phyloP scores from a whole-genome alignment of 2,113 vertebrate genomes.

The Toxotes chatareus region DNA sequence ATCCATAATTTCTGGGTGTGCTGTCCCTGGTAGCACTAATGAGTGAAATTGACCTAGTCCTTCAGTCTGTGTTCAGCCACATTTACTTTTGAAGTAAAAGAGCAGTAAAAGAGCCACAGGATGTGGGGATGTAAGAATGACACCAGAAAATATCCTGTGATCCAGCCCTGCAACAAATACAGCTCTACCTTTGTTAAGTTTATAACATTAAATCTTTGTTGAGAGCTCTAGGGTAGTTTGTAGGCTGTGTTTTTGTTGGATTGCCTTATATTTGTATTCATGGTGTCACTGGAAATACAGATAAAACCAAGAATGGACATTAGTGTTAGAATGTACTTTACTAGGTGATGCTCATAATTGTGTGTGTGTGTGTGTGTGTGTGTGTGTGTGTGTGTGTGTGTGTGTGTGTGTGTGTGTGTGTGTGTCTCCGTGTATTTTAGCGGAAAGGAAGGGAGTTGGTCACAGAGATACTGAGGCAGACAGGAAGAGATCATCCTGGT shows the following conservation, averaged over 20 bases:
- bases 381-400: background rate
- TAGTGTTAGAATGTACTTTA: background rate
- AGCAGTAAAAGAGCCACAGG: background rate
- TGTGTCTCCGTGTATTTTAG: slow-evolving; percentile 46
- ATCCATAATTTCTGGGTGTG: background rate
- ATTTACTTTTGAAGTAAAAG: background rate
- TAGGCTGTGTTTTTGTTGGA: background rate
- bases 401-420: slow-evolving; percentile 7
- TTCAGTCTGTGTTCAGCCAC: background rate
- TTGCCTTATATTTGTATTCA: background rate
- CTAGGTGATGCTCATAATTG: slow-evolving; percentile 16
- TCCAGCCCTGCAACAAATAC: background rate
- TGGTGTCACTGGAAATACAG: background rate
- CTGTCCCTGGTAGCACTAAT: background rate
- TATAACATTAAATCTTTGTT: background rate
- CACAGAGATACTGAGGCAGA: slow-evolving; percentile 72
- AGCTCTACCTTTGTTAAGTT: background rate
- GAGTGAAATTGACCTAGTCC: background rate
- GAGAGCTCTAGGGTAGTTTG: background rate
- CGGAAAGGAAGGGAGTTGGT: slow-evolving; percentile 79
- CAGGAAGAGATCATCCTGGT: slow-evolving; percentile 82
- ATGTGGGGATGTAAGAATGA: background rate
- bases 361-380: slow-evolving; percentile 19
- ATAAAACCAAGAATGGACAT: background rate
- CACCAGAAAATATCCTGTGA: background rate